Evolutionary conservation across 2,113 vertebrate genomes (phyloP), one percentile per base, ranked within the genome.

Genomic region (Narcine bancroftii): DNA sequence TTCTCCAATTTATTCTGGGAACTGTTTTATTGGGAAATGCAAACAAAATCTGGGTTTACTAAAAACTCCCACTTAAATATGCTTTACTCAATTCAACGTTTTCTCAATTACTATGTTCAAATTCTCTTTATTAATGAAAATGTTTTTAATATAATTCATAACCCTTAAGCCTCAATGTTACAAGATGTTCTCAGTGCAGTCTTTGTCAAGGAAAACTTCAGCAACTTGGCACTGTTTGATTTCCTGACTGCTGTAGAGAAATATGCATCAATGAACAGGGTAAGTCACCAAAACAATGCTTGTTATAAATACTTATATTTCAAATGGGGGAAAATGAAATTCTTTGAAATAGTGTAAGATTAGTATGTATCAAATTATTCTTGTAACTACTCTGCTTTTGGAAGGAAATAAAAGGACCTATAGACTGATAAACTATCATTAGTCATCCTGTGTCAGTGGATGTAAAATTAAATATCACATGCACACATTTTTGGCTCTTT

Each of bases 241-340:
- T 93, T 92, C 73, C 89, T 92, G 69, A 42, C 29, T 11, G 92
- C 93, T 7, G 3, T 93, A 56, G 42, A 29, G 79, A 89, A 60
- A 69, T 69, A 92, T 89, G 92, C 93, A 33, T 33, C 92, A 19
- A 36, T 60, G 3, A 93, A 81, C 92, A 92, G 83, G 92, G 93
- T 92, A 92, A 92, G 85, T 1, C 42, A 6, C 24, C 85, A 65
- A 45, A 65, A 66, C 29, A 26, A 33, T 69, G 89, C 65, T 69
- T 91, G 65, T 91, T 69, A 45, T 26, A 91, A 66, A 91, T 91
- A 91, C 65, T 91, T 91, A 91, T 42, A 63, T 91, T 91, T 91
- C 89, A 69, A 87, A 47, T 66, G 39, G 63, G 42, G 26, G 39
- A 42, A 91, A 42, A 66, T 26, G 60, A 91, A 91, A 45, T 33